Evolutionary conservation across 2,113 vertebrate genomes (phyloP), one percentile per base, ranked within the genome.

Genomic region (Paradisaea rubra): DNA sequence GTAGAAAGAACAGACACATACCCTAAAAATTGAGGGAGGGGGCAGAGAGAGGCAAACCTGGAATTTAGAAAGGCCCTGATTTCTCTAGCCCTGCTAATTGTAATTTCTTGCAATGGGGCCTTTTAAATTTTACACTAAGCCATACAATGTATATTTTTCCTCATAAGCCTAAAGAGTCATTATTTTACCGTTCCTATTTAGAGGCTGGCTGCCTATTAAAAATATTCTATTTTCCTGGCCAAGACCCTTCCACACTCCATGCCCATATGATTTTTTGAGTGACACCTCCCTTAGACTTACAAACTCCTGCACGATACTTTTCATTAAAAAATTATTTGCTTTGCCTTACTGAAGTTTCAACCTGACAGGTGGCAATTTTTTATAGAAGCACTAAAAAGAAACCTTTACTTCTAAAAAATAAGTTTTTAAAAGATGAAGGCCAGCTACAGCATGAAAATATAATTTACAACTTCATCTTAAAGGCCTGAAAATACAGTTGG

Each of bases 391-490:
- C 69, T 95, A 96, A 92, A 95, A 94, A 97, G 88, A 92, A 94
- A 87, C 83, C 79, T 93, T 89, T 95, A 88, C 92, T 80, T 91
- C 86, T 92, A 89, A 95, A 93, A 96, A 93, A 95, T 84, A 96
- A 94, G 68, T 94, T 96, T 96, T 91, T 94, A 78, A 96, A 96
- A 95, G 69, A 96, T 88, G 94, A 97, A 97, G 89, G 56, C 82
- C 83, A 93, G 87, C 77, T 91, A 94, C 70, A 94, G 77, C 93
- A 90, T 86, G 76, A 93, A 94, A 97, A 97, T 93, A 96, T 70
- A 94, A 97, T 96, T 97, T 95, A 97, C 91, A 97, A 91, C 91
- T 97, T 95, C 81, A 61, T 94, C 79, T 95, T 93, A 95, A 91
- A 91, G 95, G 80, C 82, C 88, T 95, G 74, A 91, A 93, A 97